phyloP scores from a whole-genome alignment of 2,797 vertebrate species.

The Enteromius argenteus region DNA sequence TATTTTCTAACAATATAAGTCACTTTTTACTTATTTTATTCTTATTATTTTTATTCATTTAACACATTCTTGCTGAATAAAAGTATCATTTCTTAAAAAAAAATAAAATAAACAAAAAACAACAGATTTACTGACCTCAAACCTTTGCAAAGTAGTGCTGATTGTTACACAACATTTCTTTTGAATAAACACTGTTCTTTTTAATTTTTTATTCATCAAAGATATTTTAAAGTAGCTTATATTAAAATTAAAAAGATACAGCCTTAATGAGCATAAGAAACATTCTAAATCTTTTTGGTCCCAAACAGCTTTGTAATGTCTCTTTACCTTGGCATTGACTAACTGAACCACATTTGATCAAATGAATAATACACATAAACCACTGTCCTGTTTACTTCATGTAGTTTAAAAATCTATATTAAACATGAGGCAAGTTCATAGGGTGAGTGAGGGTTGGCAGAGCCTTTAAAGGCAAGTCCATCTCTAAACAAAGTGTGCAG shows the following conservation, averaged over 20 bases:
- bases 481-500: slow-evolving; percentile 47
- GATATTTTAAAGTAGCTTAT: no score
- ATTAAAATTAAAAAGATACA: neutral
- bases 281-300: no score
- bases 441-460: neutral
- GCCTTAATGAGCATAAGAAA: neutral
- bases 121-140: neutral
- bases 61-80: no score
- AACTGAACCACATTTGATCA: neutral
- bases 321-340: no score
- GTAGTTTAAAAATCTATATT: slow-evolving; percentile 12
- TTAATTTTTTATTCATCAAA: neutral
- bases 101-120: neutral
- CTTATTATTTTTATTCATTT: no score
- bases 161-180: neutral
- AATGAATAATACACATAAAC: neutral
- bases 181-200: neutral
- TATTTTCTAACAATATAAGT: no score
- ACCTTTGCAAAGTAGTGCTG: neutral
- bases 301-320: neutral
- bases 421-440: neutral
- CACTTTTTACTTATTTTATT: no score
- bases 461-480: slow-evolving; percentile 38
- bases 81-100: no score
- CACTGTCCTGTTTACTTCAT: neutral